Base-by-base conservation (phyloP, 2,888 invertebrate genomes). In the Epinotia brunnichana region DNA sequence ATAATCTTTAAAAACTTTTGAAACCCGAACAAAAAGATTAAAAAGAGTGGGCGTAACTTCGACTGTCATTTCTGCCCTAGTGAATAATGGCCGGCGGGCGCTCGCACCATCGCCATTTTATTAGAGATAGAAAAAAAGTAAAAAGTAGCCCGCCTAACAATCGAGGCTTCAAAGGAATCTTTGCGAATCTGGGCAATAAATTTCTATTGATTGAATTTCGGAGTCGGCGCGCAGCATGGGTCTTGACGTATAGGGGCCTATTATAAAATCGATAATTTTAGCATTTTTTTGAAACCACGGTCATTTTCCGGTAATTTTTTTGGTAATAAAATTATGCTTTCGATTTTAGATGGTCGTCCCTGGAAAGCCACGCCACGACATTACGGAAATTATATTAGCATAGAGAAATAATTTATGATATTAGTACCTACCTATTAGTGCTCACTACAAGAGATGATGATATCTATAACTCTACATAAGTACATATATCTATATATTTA, bases 121-220 rank as follows among this genome's bases (percentile, higher is more conserved):
- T 92, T 91, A 90, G 89, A 80, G 77, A 48, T 48, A 7, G 48
- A 76, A 78, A 79, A 80, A 81, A 79, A 78, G 75, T 79, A 80
- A 81, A 82, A 85, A 81, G 83, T 82, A 80, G 82, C 84, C 85
- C 86, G 85, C 84, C 81, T 80, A 76, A 90, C 87, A 88, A 88
- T 90, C 83, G 85, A 85, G 81, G 80, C 82, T 79, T 85, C 79
- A 83, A 90, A 89, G 88, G 83, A 87, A 89, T 90, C 91, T 90
- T 89, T 86, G 92, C 92, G 86, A 92, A 93, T 92, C 86, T 88
- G 86, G 90, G 87, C 89, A 92, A 93, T 92, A 93, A 92, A 93
- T 91, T 91, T 84, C 85, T 88, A 87, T 92, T 92, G 92, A 92
- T 92, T 88, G 90, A 90, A 90, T 90, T 91, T 90, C 82, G 92